Evolutionary conservation across 2,113 vertebrate species (phyloP).

Genomic region (Clarias batrachus): DNA sequence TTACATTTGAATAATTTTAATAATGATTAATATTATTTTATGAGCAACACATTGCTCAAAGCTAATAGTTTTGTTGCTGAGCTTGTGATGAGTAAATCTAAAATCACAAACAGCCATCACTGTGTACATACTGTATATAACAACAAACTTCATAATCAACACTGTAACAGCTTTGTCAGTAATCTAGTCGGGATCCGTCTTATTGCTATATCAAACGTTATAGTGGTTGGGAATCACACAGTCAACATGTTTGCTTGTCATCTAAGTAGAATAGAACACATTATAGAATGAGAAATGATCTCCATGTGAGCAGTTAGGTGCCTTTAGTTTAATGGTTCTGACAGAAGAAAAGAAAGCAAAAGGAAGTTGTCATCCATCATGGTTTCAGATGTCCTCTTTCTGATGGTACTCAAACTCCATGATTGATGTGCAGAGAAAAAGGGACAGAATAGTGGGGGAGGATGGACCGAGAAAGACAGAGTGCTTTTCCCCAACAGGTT

Average conservation of each 20-base stretch:
- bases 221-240: background rate
- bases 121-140: background rate
- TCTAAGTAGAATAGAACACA: background rate
- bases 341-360: slow-evolving; percentile 70
- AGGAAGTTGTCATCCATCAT: slow-evolving; percentile 78
- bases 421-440: slow-evolving; percentile 65
- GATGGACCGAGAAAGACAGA: background rate
- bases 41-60: background rate
- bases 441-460: slow-evolving; percentile 11
- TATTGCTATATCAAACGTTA: background rate
- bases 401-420: slow-evolving; percentile 68
- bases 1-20: too few relatives aligned
- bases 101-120: background rate
- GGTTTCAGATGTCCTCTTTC: slow-evolving; percentile 74
- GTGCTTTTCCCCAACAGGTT: slow-evolving; percentile 25
- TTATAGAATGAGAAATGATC: slow-evolving; percentile 49
- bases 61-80: background rate
- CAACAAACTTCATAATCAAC: background rate
- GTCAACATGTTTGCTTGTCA: slow-evolving; percentile 1
- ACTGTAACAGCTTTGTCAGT: background rate
- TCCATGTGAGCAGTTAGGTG: slow-evolving; percentile 64
- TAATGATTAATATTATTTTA: too few relatives aligned
- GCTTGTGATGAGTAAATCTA: background rate
- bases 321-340: slow-evolving; percentile 74
- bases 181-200: background rate